Base-by-base conservation (phyloP, 2,113 vertebrate species). In the Pluvianellus socialis region DNA sequence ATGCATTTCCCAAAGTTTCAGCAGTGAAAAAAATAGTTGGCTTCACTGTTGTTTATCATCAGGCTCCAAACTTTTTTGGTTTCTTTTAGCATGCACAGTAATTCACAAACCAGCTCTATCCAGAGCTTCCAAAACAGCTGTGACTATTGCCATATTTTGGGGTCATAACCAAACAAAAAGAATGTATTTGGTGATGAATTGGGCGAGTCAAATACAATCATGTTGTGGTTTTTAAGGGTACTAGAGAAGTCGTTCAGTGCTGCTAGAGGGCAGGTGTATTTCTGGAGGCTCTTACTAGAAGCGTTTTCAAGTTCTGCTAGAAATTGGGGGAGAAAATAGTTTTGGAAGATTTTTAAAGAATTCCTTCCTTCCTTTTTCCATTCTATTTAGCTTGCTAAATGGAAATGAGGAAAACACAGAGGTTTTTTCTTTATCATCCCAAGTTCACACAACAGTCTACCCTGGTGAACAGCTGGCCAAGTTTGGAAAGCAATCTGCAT, bases 161-260 rank as follows among this genome's bases (percentile, higher is more conserved):
- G 38, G 50, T 53, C 2, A 0, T 10, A 67, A 59, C 9, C 1
- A 0, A 21, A 79, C n/a, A 59, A 45, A 92, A 73, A 28, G 2
- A 55, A 63, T 4, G 10, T n/a, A 32, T 33, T 77, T 15, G 4
- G 42, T 70, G 17, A 71, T 58, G 19, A 93, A 66, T 1, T 62
- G 5, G 9, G 38, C 45, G 14, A 32, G 5, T 58, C 55, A 73
- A 80, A 66, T 23, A 53, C 14, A n/a, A 23, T 58, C 32, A 44
- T 4, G 7, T 9, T 70, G n/a, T 17, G 5, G 6, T 71, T 89
- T 93, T 72, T 68, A 79, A 82, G 49, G 40, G 30, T 79, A 52
- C 28, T 52, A 42, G 26, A 71, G 2, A 23, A 90, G n/a, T 9
- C 11, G 7, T 55, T 85, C 61, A 61, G 18, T 68, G 53, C 40